Evolutionary conservation across 1,140 invertebrate genomes (phyloP).

Genomic region (Drosophila tristis): DNA sequence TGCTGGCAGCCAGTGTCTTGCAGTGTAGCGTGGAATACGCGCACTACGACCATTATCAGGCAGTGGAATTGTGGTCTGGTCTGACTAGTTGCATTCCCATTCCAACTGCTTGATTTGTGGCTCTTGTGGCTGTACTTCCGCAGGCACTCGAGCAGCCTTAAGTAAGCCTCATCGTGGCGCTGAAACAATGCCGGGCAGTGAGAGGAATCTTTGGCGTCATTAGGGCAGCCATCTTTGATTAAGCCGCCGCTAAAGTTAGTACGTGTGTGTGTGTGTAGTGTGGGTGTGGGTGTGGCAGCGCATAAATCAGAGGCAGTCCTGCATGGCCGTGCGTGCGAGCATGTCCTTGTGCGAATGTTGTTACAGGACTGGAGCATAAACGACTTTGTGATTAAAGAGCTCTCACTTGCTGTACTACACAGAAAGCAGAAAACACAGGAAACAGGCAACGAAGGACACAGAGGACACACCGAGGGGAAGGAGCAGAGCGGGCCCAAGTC

Average conservation of each 20-base stretch:
- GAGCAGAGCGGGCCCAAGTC: slow-evolving; percentile 20
- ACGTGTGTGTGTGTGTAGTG: slow-evolving; percentile 29
- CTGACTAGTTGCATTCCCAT: too few species aligned
- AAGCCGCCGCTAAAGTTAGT: slow-evolving; percentile 21
- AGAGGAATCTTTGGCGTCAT: slow-evolving; percentile 31
- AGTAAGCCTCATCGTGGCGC: too few species aligned
- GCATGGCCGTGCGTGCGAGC: slow-evolving; percentile 10
- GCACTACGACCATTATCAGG: too few species aligned
- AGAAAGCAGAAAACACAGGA: slow-evolving; percentile 11
- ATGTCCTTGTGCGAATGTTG: not conserved
- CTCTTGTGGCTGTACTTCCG: too few species aligned
- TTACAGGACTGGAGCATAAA: slow-evolving; percentile 11
- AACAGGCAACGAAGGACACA: not conserved
- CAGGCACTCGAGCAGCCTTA: too few species aligned
- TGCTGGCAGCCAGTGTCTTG: too few species aligned
- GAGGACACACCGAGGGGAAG: not conserved
- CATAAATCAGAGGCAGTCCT: slow-evolving; percentile 31
- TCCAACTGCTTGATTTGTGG: too few species aligned
- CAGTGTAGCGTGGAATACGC: too few species aligned
- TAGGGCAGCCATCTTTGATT: slow-evolving; percentile 28
- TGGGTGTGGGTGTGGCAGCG: slow-evolving; percentile 21
- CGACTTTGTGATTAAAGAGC: slow-evolving; percentile 30
- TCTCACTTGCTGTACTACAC: slow-evolving; percentile 23
- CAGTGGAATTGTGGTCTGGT: too few species aligned
- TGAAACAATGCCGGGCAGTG: not conserved